These are phyloP conservation scores for Cheilosia pagana DNA, from an alignment of 2,888 invertebrate species.

Conservation along the genomic window DNA sequence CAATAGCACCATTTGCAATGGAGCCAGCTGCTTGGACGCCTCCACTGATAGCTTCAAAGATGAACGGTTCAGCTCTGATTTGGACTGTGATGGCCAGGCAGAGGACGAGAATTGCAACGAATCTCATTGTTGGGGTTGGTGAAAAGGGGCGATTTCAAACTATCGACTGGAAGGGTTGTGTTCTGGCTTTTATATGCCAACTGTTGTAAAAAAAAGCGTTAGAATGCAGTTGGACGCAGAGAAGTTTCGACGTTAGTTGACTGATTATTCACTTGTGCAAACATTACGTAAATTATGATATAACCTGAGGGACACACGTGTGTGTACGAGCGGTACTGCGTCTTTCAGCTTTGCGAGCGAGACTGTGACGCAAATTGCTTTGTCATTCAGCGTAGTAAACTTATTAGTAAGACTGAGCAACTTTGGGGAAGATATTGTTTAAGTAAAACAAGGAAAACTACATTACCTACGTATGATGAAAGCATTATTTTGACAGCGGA, in stretches of 20 bases:
- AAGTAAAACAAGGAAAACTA: too few species aligned
- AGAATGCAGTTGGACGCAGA: background rate
- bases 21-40: constrained; percentile 19
- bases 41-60: constrained; percentile 11
- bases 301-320: too few species aligned
- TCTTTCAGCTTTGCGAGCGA: too few species aligned
- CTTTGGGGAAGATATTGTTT: too few species aligned
- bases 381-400: too few species aligned
- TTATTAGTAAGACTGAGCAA: too few species aligned
- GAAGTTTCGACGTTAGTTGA: background rate
- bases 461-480: too few species aligned
- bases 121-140: constrained; percentile 41
- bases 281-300: too few species aligned
- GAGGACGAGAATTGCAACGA: constrained; percentile 39
- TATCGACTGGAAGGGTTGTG: constrained; percentile 1
- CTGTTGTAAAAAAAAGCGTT: background rate
- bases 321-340: too few species aligned
- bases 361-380: too few species aligned
- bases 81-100: constrained; percentile 46
- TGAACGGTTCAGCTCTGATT: constrained; percentile 1
- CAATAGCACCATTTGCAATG: background rate
- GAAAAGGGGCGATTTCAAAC: constrained; percentile 51
- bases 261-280: background rate
- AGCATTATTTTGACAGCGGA: too few species aligned
- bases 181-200: constrained; percentile 43